A percentile compares a stretch with the other conserved stretches of the same genome.
Conservation (phyloP, 2,113 vertebrate genomes). For the Laticauda colubrina region DNA sequence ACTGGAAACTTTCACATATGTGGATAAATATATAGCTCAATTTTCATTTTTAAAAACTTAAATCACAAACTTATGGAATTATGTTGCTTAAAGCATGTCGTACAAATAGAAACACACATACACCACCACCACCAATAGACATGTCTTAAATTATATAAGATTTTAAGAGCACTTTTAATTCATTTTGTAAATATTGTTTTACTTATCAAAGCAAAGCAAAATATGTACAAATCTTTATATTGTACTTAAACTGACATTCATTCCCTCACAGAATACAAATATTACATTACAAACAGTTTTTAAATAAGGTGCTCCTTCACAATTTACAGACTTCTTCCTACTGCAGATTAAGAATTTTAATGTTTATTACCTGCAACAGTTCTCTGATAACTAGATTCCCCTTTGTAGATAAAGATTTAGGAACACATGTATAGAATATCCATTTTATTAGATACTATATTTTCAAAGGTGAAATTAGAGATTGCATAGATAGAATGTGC, state of each 20-base stretch:
- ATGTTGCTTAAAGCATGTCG: constrained; percentile 27
- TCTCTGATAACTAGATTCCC: constrained; percentile 30
- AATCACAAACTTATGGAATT: constrained; percentile 10
- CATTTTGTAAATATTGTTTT: constrained; percentile 46
- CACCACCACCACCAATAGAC: constrained; percentile 23
- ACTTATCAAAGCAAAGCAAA: constrained; percentile 49
- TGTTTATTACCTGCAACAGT: constrained; percentile 39
- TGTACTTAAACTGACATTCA: constrained; percentile 51
- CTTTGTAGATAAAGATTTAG: constrained; percentile 23
- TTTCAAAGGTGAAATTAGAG: constrained; percentile 28
- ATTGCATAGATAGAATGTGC: constrained; percentile 67
- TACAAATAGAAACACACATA: background rate
- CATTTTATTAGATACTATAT: constrained; percentile 45
- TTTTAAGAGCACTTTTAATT: constrained; percentile 75
- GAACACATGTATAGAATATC: constrained; percentile 47
- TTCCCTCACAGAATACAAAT: constrained; percentile 24
- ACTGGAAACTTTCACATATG: constrained; percentile 10
- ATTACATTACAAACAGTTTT: constrained; percentile 26
- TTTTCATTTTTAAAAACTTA: background rate
- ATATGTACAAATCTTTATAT: constrained; percentile 34
- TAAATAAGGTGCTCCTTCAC: constrained; percentile 31
- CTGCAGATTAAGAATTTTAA: constrained; percentile 47
- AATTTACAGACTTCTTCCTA: constrained; percentile 26
- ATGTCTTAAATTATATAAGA: constrained; percentile 47
- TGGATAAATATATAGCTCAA: background rate